phyloP scores from a whole-genome alignment of 37 sponge, comb jelly and placozoan species.

The Lycopodina hypogea region DNA sequence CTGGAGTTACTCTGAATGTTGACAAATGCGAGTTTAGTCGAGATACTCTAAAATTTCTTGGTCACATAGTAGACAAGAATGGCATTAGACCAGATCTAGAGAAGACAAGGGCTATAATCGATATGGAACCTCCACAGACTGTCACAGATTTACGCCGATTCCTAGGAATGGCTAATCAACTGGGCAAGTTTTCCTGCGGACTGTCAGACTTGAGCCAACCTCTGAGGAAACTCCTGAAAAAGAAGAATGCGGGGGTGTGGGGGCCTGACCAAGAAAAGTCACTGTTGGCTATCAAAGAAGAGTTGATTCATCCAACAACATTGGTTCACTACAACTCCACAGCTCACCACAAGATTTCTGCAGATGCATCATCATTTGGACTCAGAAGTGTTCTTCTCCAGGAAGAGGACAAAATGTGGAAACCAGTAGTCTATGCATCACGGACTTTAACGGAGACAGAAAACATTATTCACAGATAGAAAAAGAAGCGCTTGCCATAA shows the following conservation, averaged over 20 bases:
- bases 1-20: conserved; percentile 52
- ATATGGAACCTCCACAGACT: conserved; percentile 8
- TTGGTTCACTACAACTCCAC: too few relatives aligned
- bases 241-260: conserved; percentile 34
- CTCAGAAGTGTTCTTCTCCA: too few relatives aligned
- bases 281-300: conserved; percentile 17
- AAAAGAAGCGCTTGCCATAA: conserved; percentile 43
- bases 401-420: too few relatives aligned
- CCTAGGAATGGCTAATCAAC: conserved; percentile 62
- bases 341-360: too few relatives aligned
- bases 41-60: conserved; percentile 13
- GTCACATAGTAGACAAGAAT: conserved; percentile 7
- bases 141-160: conserved; percentile 34
- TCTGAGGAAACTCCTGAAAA: conserved; percentile 35
- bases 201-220: conserved; percentile 45
- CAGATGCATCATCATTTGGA: too few relatives aligned
- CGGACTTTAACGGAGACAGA: conserved; percentile 47
- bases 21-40: conserved; percentile 42
- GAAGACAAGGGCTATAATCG: conserved; percentile 30
- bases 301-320: too few relatives aligned
- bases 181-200: conserved; percentile 44
- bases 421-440: conserved; percentile 12
- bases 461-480: conserved; percentile 41
- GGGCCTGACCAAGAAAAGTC: conserved; percentile 27
- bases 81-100: conserved; percentile 52